These are phyloP conservation scores for Anolis sagrei DNA, from an alignment of 2,113 vertebrate genomes.

Conservation along the genomic window DNA sequence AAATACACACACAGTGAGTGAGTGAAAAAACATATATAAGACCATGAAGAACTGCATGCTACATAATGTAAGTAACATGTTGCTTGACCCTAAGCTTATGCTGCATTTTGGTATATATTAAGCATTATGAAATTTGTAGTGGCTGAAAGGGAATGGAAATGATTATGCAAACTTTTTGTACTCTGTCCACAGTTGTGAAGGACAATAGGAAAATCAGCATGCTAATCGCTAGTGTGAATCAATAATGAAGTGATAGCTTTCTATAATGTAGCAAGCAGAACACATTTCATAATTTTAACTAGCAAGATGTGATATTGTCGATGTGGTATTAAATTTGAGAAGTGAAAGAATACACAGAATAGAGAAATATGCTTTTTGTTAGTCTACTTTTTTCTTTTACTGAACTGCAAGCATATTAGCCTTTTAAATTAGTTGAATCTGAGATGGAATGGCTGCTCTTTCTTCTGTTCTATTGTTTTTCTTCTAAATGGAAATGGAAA, in stretches of 20 bases:
- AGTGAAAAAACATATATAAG: background rate
- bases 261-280: slow-evolving; percentile 34
- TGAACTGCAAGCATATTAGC: slow-evolving; percentile 24
- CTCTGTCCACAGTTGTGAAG: slow-evolving; percentile 26
- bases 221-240: slow-evolving; percentile 44
- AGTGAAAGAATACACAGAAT: slow-evolving; percentile 4
- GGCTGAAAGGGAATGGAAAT: background rate
- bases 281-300: slow-evolving; percentile 39
- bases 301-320: slow-evolving; percentile 21
- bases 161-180: background rate
- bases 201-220: slow-evolving; percentile 41
- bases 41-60: background rate
- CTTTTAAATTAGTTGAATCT: slow-evolving; percentile 28
- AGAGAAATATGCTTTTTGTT: slow-evolving; percentile 35
- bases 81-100: background rate
- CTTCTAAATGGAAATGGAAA: slow-evolving; percentile 18
- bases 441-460: slow-evolving; percentile 7
- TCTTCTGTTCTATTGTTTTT: slow-evolving; percentile 21
- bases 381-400: slow-evolving; percentile 23
- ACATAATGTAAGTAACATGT: background rate
- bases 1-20: no score
- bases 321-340: slow-evolving; percentile 24
- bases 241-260: slow-evolving; percentile 44
- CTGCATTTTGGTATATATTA: background rate
- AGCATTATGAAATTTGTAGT: background rate